Evolutionary conservation across 1,140 invertebrate genomes (phyloP).

Genomic region (Drepana arcuata): DNA sequence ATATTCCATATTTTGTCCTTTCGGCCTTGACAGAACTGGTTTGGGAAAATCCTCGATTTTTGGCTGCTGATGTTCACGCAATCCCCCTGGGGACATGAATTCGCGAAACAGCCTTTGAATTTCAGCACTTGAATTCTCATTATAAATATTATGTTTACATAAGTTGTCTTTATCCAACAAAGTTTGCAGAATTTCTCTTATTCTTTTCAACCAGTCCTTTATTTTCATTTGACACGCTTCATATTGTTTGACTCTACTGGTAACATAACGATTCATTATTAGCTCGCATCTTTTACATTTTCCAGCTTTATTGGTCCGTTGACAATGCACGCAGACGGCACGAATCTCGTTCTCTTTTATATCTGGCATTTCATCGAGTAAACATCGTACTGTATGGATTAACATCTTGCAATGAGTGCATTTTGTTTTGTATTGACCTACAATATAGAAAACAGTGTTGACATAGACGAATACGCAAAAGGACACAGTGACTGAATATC

Average conservation of each 20-base stretch:
- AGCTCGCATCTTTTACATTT: slow-evolving; percentile 29
- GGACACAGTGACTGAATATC: no score
- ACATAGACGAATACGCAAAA: no score
- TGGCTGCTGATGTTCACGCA: no score
- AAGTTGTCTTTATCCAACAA: slow-evolving; percentile 10
- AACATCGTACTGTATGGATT: slow-evolving; percentile 15
- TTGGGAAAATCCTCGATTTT: no score
- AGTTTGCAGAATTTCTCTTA: slow-evolving; percentile 10
- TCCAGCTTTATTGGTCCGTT: slow-evolving; percentile 9
- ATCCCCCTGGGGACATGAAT: no score
- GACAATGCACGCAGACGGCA: slow-evolving; percentile 28
- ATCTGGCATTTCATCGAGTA: slow-evolving; percentile 19
- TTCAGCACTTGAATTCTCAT: slow-evolving; percentile 12
- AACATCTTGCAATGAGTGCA: slow-evolving; percentile 20
- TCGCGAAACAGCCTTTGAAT: no score
- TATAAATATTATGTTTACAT: slow-evolving; percentile 13
- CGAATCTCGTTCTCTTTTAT: slow-evolving; percentile 23
- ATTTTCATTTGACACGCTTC: slow-evolving; percentile 9
- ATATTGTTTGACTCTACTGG: slow-evolving; percentile 4
- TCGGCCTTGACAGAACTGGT: no score
- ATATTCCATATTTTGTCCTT: no score
- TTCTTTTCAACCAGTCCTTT: slow-evolving; percentile 14
- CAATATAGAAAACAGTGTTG: no score
- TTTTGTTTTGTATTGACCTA: slow-evolving; percentile 20
- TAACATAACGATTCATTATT: slow-evolving; percentile 13